A percentile compares a stretch with the other conserved stretches of the same genome.
Evolutionary conservation across 2,888 invertebrate species (phyloP).

Genomic region (Lapara coniferarum): DNA sequence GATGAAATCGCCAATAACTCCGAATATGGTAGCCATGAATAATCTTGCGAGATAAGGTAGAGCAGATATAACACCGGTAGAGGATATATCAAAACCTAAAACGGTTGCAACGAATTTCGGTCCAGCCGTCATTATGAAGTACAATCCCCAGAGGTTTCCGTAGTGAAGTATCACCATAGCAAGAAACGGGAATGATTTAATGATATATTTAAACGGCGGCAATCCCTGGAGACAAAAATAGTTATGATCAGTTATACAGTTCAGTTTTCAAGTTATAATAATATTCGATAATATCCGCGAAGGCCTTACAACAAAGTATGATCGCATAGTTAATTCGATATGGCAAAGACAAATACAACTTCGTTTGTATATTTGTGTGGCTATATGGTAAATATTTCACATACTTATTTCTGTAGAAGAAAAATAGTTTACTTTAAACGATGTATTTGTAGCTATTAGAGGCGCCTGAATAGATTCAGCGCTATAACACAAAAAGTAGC

Average conservation of each 20-base stretch:
- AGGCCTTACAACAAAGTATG: background rate
- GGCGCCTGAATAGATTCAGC: slow-evolving; percentile 15
- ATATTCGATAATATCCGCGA: background rate
- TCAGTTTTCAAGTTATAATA: background rate
- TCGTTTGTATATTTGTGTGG: background rate
- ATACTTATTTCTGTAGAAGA: background rate
- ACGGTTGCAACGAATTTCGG: slow-evolving; percentile 90
- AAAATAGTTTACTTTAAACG: slow-evolving; percentile 28
- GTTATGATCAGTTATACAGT: background rate
- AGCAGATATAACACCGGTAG: slow-evolving; percentile 88
- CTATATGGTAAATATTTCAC: slow-evolving; percentile 13
- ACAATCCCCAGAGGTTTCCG: slow-evolving; percentile 90
- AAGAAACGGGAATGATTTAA: slow-evolving; percentile 87
- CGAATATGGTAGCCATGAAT: slow-evolving; percentile 87
- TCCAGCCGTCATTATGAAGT: slow-evolving; percentile 89
- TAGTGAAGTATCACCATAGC: slow-evolving; percentile 87
- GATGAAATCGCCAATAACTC: slow-evolving; percentile 87
- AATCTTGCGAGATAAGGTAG: slow-evolving; percentile 88
- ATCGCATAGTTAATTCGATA: slow-evolving; percentile 3
- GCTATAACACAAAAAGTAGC: slow-evolving; percentile 42
- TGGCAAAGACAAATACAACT: slow-evolving; percentile 5
- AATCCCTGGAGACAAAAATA: slow-evolving; percentile 77
- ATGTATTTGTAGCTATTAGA: slow-evolving; percentile 21
- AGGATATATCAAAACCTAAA: slow-evolving; percentile 87
- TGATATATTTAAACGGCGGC: slow-evolving; percentile 86